phyloP scores from a whole-genome alignment of 2,113 vertebrate genomes.

The Actinemys pallida region DNA sequence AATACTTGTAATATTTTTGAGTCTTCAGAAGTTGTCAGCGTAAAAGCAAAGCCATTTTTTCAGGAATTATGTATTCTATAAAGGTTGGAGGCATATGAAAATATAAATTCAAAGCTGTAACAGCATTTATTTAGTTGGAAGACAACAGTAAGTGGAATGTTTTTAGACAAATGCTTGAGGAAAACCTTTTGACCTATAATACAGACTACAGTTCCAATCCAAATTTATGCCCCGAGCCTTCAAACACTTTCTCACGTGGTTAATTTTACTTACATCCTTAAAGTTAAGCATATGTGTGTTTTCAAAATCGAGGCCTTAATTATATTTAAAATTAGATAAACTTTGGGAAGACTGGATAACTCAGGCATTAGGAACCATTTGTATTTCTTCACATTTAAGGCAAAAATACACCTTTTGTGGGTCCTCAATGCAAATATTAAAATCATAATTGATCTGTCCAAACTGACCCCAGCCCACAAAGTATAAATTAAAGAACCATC shows the following conservation, averaged over 20 bases:
- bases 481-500: background rate
- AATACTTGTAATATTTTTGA: background rate
- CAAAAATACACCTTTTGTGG: background rate
- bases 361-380: background rate
- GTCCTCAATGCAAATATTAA: background rate
- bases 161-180: background rate
- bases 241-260: background rate
- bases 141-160: background rate
- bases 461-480: background rate
- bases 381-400: background rate
- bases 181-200: background rate
- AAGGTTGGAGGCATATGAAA: background rate
- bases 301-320: background rate
- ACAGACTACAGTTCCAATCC: background rate
- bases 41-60: background rate
- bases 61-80: background rate
- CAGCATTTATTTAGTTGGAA: background rate
- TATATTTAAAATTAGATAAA: background rate
- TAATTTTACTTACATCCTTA: background rate
- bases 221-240: background rate
- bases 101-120: background rate
- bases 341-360: background rate
- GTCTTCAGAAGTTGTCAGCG: background rate
- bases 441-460: fast-evolving
- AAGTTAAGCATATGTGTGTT: background rate